These are phyloP conservation scores for Perithous albicinctus DNA, from an alignment of 2,888 invertebrate genomes.

Conservation along the genomic window DNA sequence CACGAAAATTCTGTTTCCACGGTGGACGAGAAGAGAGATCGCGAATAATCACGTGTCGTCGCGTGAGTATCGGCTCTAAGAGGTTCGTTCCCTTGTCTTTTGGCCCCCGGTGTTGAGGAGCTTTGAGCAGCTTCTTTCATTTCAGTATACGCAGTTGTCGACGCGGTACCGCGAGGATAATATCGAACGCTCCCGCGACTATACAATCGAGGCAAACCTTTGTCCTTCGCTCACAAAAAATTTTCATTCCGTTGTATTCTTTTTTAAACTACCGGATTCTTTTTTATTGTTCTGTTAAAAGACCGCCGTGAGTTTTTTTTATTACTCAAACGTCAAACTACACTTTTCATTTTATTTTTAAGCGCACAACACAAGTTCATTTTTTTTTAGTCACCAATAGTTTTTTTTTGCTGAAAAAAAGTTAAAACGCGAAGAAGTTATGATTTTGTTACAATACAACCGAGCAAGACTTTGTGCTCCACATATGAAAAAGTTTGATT, in stretches of 20 bases:
- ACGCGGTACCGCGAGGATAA: conserved; percentile 59
- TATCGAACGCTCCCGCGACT: conserved; percentile 40
- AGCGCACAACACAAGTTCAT: no score
- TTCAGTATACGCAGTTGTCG: conserved; percentile 70
- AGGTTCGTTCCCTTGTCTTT: conserved; percentile 51
- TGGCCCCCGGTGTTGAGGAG: conserved; percentile 38
- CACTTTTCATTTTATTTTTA: neutral
- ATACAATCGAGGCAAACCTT: conserved; percentile 31
- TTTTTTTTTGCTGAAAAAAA: no score
- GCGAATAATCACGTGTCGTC: conserved; percentile 73
- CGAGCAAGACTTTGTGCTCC: conserved; percentile 15
- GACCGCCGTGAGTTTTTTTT: conserved; percentile 1
- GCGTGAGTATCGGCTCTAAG: conserved; percentile 43
- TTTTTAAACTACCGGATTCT: neutral
- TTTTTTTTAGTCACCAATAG: no score
- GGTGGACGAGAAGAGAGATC: conserved; percentile 65
- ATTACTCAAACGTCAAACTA: neutral
- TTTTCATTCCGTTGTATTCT: neutral
- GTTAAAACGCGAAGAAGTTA: neutral
- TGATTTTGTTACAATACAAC: neutral
- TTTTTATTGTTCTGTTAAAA: neutral
- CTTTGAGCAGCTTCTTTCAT: conserved; percentile 58
- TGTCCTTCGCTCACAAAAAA: conserved; percentile 11
- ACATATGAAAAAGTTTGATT: neutral
- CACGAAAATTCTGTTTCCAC: conserved; percentile 72